phyloP scores from a whole-genome alignment of 2,113 vertebrate species.

The Triplophysa tibetana region DNA sequence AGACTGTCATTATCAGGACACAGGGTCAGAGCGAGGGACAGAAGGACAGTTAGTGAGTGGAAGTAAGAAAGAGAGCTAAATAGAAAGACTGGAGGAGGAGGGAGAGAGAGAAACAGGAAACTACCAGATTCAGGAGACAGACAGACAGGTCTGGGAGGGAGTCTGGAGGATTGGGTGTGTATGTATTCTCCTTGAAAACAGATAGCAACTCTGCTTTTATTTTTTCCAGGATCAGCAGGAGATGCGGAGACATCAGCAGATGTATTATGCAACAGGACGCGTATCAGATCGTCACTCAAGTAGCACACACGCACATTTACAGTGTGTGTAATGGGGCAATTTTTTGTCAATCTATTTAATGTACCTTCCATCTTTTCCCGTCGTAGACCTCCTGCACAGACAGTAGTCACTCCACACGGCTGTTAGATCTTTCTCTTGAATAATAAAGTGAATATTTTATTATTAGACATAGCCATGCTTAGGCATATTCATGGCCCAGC shows the following conservation, averaged over 20 bases:
- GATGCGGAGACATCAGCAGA: constrained; percentile 40
- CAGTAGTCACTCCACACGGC: constrained; percentile 1
- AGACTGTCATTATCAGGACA: constrained; percentile 31
- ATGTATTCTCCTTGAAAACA: constrained; percentile 22
- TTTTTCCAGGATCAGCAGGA: constrained; percentile 1
- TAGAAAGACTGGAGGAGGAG: constrained; percentile 32
- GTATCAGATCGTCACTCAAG: background rate
- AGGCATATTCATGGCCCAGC: constrained; percentile 47
- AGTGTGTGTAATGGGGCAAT: constrained; percentile 13
- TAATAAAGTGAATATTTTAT: constrained; percentile 54
- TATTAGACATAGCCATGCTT: constrained; percentile 21
- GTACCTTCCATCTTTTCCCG: constrained; percentile 12
- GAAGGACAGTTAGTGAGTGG: constrained; percentile 7
- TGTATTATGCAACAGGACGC: constrained; percentile 29
- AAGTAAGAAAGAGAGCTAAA: background rate
- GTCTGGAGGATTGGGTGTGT: background rate
- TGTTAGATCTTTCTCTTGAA: background rate
- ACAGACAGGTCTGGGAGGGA: constrained; percentile 34
- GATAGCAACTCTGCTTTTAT: constrained; percentile 3
- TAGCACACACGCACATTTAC: background rate
- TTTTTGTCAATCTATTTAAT: constrained; percentile 7
- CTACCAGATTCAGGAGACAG: constrained; percentile 48
- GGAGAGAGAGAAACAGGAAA: constrained; percentile 10
- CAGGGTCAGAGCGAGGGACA: background rate
- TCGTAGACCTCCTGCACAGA: constrained; percentile 19